These are phyloP conservation scores for Pollenia amentaria DNA, from an alignment of 2,888 invertebrate genomes.

Conservation along the genomic window DNA sequence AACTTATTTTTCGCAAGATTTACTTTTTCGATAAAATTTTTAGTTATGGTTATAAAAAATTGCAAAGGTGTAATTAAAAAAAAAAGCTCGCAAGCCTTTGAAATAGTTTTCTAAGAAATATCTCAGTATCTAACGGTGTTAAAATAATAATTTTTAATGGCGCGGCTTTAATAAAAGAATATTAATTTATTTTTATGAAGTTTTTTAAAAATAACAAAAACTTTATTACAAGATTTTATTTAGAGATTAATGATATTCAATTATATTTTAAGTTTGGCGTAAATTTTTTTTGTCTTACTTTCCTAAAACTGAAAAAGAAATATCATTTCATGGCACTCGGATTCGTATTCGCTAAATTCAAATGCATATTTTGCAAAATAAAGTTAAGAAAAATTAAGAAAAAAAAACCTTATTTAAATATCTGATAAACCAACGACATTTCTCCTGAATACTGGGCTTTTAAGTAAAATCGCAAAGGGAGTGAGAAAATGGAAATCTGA, in stretches of 20 bases:
- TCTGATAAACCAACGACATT: too few species aligned
- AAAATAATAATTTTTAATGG: not conserved
- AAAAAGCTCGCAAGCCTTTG: slow-evolving; percentile 6
- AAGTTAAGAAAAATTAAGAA: too few species aligned
- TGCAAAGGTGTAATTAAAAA: not conserved
- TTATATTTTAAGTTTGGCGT: not conserved
- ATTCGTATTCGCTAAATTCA: too few species aligned
- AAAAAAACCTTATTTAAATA: too few species aligned
- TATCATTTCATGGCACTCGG: too few species aligned
- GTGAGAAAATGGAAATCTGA: too few species aligned
- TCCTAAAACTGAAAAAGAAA: not conserved
- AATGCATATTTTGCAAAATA: too few species aligned
- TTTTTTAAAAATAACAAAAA: not conserved
- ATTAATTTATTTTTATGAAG: slow-evolving; percentile 25
- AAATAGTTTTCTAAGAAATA: not conserved
- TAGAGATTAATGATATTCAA: not conserved
- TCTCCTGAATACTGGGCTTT: too few species aligned
- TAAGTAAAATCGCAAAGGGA: too few species aligned
- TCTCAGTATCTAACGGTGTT: not conserved
- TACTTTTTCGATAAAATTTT: not conserved
- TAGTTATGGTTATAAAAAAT: not conserved
- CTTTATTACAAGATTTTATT: not conserved
- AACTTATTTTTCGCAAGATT: not conserved
- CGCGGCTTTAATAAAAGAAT: not conserved
- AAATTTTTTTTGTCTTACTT: not conserved